Percentiles rank a stretch among this genome's conserved stretches.
These are phyloP conservation scores for Phortica variegata DNA, from an alignment of 1,140 invertebrate species.

Conservation along the genomic window DNA sequence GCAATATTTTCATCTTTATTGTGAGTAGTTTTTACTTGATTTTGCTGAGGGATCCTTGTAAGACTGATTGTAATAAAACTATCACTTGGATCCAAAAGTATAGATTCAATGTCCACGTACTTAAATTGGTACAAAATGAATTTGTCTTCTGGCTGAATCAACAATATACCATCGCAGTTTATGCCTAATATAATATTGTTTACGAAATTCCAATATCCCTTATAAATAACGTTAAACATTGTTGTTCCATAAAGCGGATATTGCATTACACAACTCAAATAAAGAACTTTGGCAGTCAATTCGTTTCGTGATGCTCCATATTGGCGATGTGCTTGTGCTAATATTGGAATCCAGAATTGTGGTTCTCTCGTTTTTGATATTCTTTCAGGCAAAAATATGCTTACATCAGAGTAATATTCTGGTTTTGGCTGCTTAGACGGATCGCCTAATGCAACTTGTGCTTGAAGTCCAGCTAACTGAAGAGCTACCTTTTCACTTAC, in stretches of 20 bases:
- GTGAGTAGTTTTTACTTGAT: slow-evolving; percentile 63
- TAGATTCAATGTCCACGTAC: slow-evolving; percentile 85
- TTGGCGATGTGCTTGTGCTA: slow-evolving; percentile 83
- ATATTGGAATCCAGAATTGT: slow-evolving; percentile 82
- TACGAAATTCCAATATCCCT: slow-evolving; percentile 89
- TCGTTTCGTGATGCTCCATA: slow-evolving; percentile 90
- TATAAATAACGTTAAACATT: slow-evolving; percentile 87
- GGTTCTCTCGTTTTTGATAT: slow-evolving; percentile 72
- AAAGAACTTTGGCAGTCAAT: slow-evolving; percentile 89
- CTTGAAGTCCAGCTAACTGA: slow-evolving; percentile 89
- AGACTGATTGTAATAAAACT: slow-evolving; percentile 85
- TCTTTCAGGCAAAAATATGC: slow-evolving; percentile 76
- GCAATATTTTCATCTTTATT: slow-evolving; percentile 14
- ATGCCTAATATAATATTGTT: slow-evolving; percentile 69
- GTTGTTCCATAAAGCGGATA: slow-evolving; percentile 94
- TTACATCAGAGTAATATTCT: slow-evolving; percentile 79
- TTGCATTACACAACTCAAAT: slow-evolving; percentile 95
- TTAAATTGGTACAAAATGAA: slow-evolving; percentile 86
- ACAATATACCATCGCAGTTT: slow-evolving; percentile 85
- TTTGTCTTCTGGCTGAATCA: slow-evolving; percentile 88
- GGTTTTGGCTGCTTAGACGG: slow-evolving; percentile 64
- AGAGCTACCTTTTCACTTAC: slow-evolving; percentile 92
- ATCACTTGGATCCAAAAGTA: slow-evolving; percentile 87
- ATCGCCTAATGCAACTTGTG: slow-evolving; percentile 88
- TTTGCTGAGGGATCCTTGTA: slow-evolving; percentile 46